A percentile compares a stretch with the other conserved stretches of the same genome.
These are phyloP conservation scores for Coleophora deauratella DNA, from an alignment of 2,888 invertebrate species.

Conservation along the genomic window DNA sequence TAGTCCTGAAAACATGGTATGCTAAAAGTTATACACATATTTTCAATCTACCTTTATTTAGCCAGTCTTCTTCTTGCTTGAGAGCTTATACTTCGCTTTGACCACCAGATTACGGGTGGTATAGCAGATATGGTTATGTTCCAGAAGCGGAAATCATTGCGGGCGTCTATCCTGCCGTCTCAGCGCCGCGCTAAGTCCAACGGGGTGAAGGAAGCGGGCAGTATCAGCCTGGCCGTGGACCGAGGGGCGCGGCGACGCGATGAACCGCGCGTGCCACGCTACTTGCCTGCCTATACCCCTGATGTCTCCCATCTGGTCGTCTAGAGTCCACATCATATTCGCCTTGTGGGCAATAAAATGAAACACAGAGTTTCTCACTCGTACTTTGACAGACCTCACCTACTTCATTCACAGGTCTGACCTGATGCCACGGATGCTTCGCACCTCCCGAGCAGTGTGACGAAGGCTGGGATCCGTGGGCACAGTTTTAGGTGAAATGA, in stretches of 20 bases:
- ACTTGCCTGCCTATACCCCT: constrained; percentile 83
- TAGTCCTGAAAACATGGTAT: too few species aligned
- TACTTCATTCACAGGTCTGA: too few species aligned
- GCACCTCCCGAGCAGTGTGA: too few species aligned
- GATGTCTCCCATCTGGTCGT: constrained; percentile 88
- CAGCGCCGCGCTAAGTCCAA: constrained; percentile 87
- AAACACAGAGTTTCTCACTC: not conserved
- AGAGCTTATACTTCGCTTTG: not conserved
- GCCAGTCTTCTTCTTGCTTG: not conserved
- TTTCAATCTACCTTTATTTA: not conserved
- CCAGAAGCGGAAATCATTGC: constrained; percentile 91
- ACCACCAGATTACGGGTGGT: not conserved
- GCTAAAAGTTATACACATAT: too few species aligned
- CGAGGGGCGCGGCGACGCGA: constrained; percentile 77
- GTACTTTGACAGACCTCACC: not conserved
- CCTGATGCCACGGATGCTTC: too few species aligned
- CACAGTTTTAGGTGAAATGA: too few species aligned
- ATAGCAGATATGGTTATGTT: constrained; percentile 29
- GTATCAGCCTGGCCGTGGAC: constrained; percentile 87
- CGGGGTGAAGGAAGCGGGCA: constrained; percentile 85
- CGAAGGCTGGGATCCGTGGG: too few species aligned
- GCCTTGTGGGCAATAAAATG: not conserved
- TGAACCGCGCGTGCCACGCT: constrained; percentile 79
- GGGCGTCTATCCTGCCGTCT: constrained; percentile 84
- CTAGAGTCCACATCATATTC: constrained; percentile 32